These are phyloP conservation scores for Coelopa pilipes DNA, from an alignment of 2,888 invertebrate species.

Conservation along the genomic window DNA sequence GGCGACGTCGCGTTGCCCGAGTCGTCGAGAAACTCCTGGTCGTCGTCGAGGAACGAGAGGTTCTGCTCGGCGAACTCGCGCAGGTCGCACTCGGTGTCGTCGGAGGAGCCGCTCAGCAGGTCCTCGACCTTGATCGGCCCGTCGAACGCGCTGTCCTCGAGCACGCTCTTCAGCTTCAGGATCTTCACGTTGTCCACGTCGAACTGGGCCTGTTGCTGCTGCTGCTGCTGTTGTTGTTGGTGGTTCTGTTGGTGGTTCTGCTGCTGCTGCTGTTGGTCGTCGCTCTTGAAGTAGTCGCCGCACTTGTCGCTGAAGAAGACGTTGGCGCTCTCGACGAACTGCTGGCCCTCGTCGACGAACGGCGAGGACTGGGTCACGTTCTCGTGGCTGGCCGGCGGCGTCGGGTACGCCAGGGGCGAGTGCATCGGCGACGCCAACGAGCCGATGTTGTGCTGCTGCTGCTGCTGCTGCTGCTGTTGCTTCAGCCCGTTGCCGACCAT, in stretches of 20 bases:
- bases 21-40: constrained; percentile 69
- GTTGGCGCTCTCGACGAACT: constrained; percentile 60
- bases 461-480: constrained; percentile 42
- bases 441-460: constrained; percentile 43
- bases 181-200: constrained; percentile 64
- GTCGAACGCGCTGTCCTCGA: constrained; percentile 63
- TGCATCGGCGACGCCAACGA: constrained; percentile 73
- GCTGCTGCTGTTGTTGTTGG: no score
- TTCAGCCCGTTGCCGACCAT: constrained; percentile 43
- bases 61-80: constrained; percentile 66
- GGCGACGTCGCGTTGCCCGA: constrained; percentile 83
- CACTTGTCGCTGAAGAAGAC: constrained; percentile 65
- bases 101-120: constrained; percentile 60
- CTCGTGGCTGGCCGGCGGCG: constrained; percentile 89
- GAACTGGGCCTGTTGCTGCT: no score
- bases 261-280: no score
- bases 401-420: constrained; percentile 83
- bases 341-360: constrained; percentile 64
- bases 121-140: constrained; percentile 64
- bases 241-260: constrained; percentile 41
- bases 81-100: constrained; percentile 62
- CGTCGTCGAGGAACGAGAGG: constrained; percentile 66
- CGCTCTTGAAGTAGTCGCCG: constrained; percentile 55
- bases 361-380: constrained; percentile 69
- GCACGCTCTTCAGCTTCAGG: constrained; percentile 64